Base-by-base conservation (phyloP, 2,888 invertebrate species). In the Tetrapedia diversipes region DNA sequence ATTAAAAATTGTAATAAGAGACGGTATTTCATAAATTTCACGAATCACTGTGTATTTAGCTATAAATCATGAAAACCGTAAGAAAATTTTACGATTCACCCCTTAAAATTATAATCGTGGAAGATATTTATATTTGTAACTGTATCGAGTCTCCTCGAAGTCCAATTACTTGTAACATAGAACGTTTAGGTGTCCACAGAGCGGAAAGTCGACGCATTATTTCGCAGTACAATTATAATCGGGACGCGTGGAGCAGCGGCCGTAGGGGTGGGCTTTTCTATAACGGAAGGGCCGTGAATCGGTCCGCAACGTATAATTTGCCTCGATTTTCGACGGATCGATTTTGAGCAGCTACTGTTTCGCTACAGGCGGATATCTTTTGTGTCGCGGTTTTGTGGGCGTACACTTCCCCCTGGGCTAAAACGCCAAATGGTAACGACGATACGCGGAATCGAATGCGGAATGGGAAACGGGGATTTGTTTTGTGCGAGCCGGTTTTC, bases 311-410 rank as follows among this genome's bases (percentile, higher is more conserved):
- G 88, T 91, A 89, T 91, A 91, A 91, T 91, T 91, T 90, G 87
- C 87, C 85, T 86, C 86, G 88, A 86, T 88, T 86, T 64, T 84
- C 83, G 84, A 72, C 80, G 86, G 86, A 89, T 91, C 90, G 90
- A 90, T 90, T 90, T 88, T 90, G 88, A 89, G 84, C 89, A 87
- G 89, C 89, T 88, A 90, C 90, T 86, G 90, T 90, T 89, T 91
- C 86, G 90, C 90, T 89, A 90, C 87, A 88, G 86, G 89, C 91
- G 89, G 90, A 91, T 90, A 91, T 91, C 90, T 90, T 90, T 91
- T 91, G 91, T 91, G 89, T 87, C 84, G 86, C 87, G 86, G 84
- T 84, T 85, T 85, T 89, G 89, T 90, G 91, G 90, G 91, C 90
- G 91, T 89, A 85, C 86, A 88, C 89, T 89, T 88, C 87, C 87